These are phyloP conservation scores for Hirudo medicinalis DNA, from an alignment of 1,140 invertebrate species.

Conservation along the genomic window DNA sequence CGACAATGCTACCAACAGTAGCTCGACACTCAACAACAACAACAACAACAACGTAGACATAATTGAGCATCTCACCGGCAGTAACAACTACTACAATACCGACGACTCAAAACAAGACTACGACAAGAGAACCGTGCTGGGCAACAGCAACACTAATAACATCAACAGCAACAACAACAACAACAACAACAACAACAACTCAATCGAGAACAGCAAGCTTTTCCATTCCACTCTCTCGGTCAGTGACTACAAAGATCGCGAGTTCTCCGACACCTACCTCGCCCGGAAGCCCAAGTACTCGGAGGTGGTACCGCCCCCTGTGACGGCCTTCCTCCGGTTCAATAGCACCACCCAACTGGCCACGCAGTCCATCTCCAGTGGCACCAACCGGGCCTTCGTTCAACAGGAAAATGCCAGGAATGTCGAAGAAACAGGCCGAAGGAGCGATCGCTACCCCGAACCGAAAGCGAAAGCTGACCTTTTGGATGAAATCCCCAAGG, in stretches of 20 bases:
- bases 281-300: not conserved
- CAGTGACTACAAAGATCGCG: not conserved
- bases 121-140: not conserved
- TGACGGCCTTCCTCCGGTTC: conserved; percentile 11
- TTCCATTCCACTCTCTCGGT: not conserved
- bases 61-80: not conserved
- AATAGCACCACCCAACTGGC: conserved; percentile 7
- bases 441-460: not conserved
- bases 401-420: not conserved
- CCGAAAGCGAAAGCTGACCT: not conserved
- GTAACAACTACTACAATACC: not conserved
- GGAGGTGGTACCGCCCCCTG: not conserved
- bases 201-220: not conserved
- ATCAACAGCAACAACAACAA: not conserved
- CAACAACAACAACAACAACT: conserved; percentile 1
- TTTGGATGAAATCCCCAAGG: not conserved
- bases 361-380: not conserved
- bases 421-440: not conserved
- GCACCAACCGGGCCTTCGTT: not conserved
- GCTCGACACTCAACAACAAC: not conserved
- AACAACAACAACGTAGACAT: not conserved
- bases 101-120: not conserved
- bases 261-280: not conserved
- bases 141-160: not conserved
- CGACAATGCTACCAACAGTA: not conserved